Evolutionary conservation across 2,797 vertebrate species (phyloP).

Genomic region (Podargus strigoides): DNA sequence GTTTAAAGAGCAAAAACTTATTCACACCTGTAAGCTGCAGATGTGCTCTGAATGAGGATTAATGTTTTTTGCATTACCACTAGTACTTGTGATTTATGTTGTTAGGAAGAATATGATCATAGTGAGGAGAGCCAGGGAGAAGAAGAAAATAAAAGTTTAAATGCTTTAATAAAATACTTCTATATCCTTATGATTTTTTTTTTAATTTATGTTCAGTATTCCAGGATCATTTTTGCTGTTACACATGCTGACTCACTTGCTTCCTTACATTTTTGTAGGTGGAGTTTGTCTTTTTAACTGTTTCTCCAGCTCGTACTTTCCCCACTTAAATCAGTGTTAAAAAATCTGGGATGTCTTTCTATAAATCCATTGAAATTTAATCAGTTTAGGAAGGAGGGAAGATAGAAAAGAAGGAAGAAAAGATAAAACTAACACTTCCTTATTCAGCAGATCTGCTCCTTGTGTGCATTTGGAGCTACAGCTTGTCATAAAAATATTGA

Average conservation of each 20-base stretch:
- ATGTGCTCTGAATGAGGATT: slow-evolving; percentile 10
- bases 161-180: background rate
- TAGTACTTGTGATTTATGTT: background rate
- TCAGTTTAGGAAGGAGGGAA: background rate
- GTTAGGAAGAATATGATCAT: background rate
- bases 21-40: slow-evolving; percentile 37
- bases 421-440: background rate
- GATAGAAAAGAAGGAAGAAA: background rate
- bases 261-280: background rate
- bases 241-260: background rate
- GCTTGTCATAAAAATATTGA: background rate
- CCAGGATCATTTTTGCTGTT: background rate
- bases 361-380: background rate
- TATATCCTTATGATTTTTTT: background rate
- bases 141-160: background rate
- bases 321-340: background rate
- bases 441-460: background rate
- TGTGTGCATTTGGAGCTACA: background rate
- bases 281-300: background rate
- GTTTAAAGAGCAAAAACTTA: background rate
- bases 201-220: background rate
- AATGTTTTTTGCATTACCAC: background rate
- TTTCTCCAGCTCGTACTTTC: background rate
- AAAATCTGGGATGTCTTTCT: background rate
- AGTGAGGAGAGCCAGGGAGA: background rate